These are phyloP conservation scores for Pterocles gutturalis DNA, from an alignment of 2,113 vertebrate genomes.

Conservation along the genomic window DNA sequence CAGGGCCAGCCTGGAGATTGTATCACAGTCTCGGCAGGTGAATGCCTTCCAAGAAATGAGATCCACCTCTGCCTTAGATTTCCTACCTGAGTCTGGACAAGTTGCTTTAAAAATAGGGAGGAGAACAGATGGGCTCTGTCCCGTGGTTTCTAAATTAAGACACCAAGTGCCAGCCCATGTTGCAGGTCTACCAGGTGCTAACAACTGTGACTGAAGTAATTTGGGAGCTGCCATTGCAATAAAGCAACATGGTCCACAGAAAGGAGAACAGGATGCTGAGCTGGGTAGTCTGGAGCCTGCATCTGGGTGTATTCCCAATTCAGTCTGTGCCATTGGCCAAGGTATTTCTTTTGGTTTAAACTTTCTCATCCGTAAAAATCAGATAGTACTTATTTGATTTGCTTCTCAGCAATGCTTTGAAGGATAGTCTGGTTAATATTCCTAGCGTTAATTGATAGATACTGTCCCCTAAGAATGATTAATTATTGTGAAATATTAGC, in stretches of 20 bases:
- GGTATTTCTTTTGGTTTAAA: neutral
- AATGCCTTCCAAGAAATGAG: neutral
- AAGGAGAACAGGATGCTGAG: neutral
- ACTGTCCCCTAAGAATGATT: neutral
- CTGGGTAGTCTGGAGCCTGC: neutral
- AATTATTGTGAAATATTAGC: neutral
- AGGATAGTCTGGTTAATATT: neutral
- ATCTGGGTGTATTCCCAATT: neutral
- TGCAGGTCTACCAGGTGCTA: neutral
- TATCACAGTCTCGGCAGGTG: neutral
- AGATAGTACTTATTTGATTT: neutral
- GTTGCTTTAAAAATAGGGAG: neutral
- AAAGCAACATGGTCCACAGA: neutral
- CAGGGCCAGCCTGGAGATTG: neutral
- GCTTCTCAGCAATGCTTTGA: neutral
- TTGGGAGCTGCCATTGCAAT: neutral
- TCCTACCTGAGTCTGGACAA: neutral
- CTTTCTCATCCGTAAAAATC: neutral
- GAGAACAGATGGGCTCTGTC: neutral
- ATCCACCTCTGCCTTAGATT: neutral
- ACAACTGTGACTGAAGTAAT: neutral
- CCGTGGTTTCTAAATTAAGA: neutral
- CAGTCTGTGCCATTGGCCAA: neutral
- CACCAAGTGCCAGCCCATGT: neutral
- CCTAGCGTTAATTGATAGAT: neutral